Conservation (phyloP, 30 jellyfish, hydroid and myxozoan species). For the Mastigias papua region DNA sequence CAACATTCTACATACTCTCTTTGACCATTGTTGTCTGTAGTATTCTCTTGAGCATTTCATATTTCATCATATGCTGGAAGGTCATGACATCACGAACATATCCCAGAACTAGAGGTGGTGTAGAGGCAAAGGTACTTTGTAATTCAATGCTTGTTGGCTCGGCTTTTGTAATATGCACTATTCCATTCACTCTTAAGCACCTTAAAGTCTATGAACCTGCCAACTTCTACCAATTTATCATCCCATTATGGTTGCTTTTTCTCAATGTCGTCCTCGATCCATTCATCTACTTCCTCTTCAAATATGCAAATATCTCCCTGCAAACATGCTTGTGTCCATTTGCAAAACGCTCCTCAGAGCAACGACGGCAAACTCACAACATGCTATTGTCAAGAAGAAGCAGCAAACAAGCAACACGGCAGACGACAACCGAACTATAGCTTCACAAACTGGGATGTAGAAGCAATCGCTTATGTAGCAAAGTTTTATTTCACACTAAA, state of each 20-base stretch:
- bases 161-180: conserved; percentile 27
- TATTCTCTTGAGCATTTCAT: conserved; percentile 8
- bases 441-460: background rate
- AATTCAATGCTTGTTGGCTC: conserved; percentile 37
- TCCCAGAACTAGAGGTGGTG: background rate
- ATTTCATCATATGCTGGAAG: conserved; percentile 3
- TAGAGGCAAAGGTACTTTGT: conserved; percentile 2
- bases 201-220: conserved; percentile 7
- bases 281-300: conserved; percentile 31
- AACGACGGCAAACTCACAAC: background rate
- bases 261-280: conserved; percentile 46
- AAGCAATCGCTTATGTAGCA: too few relatives aligned
- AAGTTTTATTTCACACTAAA: too few relatives aligned
- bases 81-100: background rate
- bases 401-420: conserved; percentile 1
- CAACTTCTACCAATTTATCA: conserved; percentile 43
- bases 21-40: background rate
- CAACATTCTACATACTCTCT: conserved; percentile 21
- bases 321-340: background rate
- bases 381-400: conserved; percentile 3
- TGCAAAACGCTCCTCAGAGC: background rate
- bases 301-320: background rate
- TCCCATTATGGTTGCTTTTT: conserved; percentile 34
- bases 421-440: conserved; percentile 1
- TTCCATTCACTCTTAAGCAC: conserved; percentile 20